Evolutionary conservation across 2,888 invertebrate genomes (phyloP), one percentile per base, ranked within the genome.

Genomic region (Drosophila tripunctata): DNA sequence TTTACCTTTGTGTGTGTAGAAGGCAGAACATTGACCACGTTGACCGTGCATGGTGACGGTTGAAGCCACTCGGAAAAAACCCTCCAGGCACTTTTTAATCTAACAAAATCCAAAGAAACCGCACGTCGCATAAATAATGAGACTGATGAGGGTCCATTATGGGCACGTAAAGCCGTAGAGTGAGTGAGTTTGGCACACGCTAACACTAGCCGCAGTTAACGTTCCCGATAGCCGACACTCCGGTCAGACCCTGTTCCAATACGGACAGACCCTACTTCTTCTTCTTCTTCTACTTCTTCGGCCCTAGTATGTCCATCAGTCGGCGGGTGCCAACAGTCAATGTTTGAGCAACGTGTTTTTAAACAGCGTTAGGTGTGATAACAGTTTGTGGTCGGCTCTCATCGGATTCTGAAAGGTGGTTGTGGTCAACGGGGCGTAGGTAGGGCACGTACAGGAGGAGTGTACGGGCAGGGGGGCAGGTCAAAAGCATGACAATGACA

Each of bases 101-200:
- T 84, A 87, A 88, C 83, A 87, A 84, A 88, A 83, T 88, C 88
- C 86, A 84, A 88, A 88, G 88, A 88, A 84, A 84, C 88, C 88
- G 88, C 88, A 84, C 88, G 87, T 79, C 86, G 84, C 89, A 84
- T 84, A 87, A 88, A 82, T 84, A 84, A 84, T 84, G 84, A 88
- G 83, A 88, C 83, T 84, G 84, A 84, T 88, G 88, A 88, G 84
- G 88, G 84, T 88, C 84, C 84, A 88, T 84, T 88, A 88, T 88
- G 88, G 86, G 76, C 83, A 84, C 83, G 88, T 87, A 80, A 81
- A 64, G 50, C 10, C 19, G 4, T 35, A 17, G 75, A 58, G 65
- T 54, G 43, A 27, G 43, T 40, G 40, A 21, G 63, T n/a, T 33
- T 40, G 74, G 50, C 55, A 43, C 72, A 71, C 68, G 54, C 56